Percentiles rank a stretch among this genome's conserved stretches.
phyloP scores from a whole-genome alignment of 2,888 invertebrate genomes.

The Synanthedon myopaeformis region DNA sequence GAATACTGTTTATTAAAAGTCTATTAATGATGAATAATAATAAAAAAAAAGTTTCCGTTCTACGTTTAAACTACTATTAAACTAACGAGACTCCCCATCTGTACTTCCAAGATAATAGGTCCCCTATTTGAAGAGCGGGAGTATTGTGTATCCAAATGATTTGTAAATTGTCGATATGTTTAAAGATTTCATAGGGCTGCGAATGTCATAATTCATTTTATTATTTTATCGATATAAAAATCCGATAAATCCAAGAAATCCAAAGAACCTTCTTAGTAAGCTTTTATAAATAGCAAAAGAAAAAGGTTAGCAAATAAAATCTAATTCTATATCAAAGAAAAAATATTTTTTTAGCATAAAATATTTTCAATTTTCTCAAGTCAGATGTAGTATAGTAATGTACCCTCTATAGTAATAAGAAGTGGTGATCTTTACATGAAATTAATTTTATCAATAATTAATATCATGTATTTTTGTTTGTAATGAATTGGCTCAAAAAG shows the following conservation, averaged over 20 bases:
- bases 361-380: background rate
- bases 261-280: too few relatives aligned
- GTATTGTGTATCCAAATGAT: slow-evolving; percentile 25
- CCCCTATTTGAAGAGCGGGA: slow-evolving; percentile 26
- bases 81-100: slow-evolving; percentile 5
- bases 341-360: too few relatives aligned
- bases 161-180: slow-evolving; percentile 42
- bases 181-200: slow-evolving; percentile 27
- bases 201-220: slow-evolving; percentile 3
- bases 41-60: slow-evolving; percentile 11
- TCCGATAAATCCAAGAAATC: too few relatives aligned
- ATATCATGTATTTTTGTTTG: background rate
- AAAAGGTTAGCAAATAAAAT: too few relatives aligned
- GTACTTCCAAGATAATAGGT: slow-evolving; percentile 19
- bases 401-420: too few relatives aligned
- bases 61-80: slow-evolving; percentile 13
- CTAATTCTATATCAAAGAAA: too few relatives aligned
- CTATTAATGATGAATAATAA: slow-evolving; percentile 5
- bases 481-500: too few relatives aligned
- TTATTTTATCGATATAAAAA: background rate
- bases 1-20: background rate
- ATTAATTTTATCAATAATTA: background rate
- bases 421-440: too few relatives aligned
- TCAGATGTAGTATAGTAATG: background rate
- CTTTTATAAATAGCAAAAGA: too few relatives aligned